Evolutionary conservation across 2,113 vertebrate genomes (phyloP).

Genomic region (Seriola rivoliana): DNA sequence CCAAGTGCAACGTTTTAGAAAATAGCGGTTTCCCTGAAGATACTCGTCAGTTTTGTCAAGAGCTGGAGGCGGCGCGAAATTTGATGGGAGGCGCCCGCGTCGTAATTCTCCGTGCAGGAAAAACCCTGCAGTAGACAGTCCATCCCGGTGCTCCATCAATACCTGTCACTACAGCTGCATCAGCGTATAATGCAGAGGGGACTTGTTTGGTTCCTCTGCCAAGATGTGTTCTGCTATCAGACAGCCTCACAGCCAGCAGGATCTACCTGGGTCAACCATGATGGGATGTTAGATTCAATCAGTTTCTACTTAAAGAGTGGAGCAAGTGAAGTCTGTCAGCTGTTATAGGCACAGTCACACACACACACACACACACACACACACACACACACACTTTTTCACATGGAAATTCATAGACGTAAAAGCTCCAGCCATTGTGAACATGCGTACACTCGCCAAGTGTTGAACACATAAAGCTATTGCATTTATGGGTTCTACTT

Average conservation of each 20-base stretch:
- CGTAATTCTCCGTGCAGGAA: too few species aligned
- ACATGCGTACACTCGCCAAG: background rate
- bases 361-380: background rate
- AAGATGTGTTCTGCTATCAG: constrained; percentile 37
- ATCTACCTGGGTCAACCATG: constrained; percentile 56
- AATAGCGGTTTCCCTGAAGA: background rate
- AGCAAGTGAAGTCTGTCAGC: constrained; percentile 56
- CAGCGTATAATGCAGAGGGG: constrained; percentile 17
- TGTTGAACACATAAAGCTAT: constrained; percentile 19
- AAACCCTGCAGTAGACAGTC: background rate
- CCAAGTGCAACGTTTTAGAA: background rate
- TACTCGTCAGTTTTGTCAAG: background rate
- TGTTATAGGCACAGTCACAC: constrained; percentile 7
- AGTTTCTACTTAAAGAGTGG: constrained; percentile 42
- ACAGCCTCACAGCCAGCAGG: constrained; percentile 21
- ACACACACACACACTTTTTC: constrained; percentile 5
- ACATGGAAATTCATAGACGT: constrained; percentile 25
- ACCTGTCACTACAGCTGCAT: background rate
- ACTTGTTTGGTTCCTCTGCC: constrained; percentile 34
- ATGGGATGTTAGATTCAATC: constrained; percentile 62
- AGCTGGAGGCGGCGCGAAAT: background rate
- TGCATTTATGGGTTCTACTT: constrained; percentile 20
- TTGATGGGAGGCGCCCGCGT: background rate
- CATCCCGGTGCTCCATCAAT: background rate
- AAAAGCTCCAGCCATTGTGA: constrained; percentile 11